These are phyloP conservation scores for Galeopterus variegatus DNA, from an alignment of 2,113 vertebrate genomes.

Conservation along the genomic window DNA sequence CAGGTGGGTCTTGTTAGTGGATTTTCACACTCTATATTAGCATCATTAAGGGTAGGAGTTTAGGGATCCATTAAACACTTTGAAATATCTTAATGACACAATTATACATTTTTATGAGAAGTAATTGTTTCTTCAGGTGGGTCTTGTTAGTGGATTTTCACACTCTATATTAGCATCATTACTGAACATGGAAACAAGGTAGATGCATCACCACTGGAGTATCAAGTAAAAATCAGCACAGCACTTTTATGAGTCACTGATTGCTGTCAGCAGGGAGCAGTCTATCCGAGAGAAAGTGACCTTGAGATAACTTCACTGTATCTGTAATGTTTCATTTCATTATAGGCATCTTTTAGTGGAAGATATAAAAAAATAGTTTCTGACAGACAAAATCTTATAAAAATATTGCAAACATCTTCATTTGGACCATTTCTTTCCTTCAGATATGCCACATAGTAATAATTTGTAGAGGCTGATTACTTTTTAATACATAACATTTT, in stretches of 20 bases:
- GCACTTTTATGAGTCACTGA: background rate
- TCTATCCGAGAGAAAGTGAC: background rate
- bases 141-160: conserved; percentile 67
- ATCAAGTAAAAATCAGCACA: background rate
- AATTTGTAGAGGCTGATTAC: too few species aligned
- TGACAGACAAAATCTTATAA: too few species aligned
- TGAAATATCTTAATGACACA: conserved; percentile 55
- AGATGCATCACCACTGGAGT: background rate
- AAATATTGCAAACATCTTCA: too few species aligned
- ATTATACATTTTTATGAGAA: background rate
- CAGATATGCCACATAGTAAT: too few species aligned
- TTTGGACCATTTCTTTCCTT: too few species aligned
- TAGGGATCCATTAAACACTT: conserved; percentile 34
- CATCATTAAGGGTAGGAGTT: background rate
- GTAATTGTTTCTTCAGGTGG: conserved; percentile 59
- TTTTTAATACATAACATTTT: too few species aligned
- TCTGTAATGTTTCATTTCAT: conserved; percentile 12
- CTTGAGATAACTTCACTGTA: conserved; percentile 27
- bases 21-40: conserved; percentile 63
- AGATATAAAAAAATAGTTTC: background rate
- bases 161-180: conserved; percentile 3
- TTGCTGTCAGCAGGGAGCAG: background rate
- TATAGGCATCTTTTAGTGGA: background rate
- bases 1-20: conserved; percentile 27
- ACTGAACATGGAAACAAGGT: conserved; percentile 4